Evolutionary conservation across 1,140 invertebrate species (phyloP), one percentile per base, ranked within the genome.

Genomic region (Drosophila arawakana): DNA sequence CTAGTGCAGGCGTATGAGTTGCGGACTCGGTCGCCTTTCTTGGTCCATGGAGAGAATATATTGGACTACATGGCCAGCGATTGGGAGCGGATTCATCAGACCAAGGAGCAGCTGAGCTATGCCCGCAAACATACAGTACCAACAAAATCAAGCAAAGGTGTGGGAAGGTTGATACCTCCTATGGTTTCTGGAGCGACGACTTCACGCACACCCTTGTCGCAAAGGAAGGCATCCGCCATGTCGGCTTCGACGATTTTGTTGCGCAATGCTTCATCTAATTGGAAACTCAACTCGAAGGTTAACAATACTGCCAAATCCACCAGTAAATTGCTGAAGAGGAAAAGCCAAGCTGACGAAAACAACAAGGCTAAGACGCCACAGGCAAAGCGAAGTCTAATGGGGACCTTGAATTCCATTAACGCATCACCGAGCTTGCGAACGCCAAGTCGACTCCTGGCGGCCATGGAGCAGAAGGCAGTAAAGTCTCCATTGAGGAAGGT

Each of bases 21-120:
- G 0, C 90, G 91, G 15, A 93, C 93, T 43, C 93, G 94, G 1
- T 92, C 89, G 2, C 68, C 78, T 0, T 96, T 96, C 75, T 93
- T 93, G 1, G 93, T 95, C 2, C 91, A 95, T 69, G 95, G 95
- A 1, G 91, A 94, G 52, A 92, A 94, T 13, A 91, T 95, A 15
- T 73, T 94, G 9, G 93, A 95, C 58, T 90, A 93, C 10, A 94
- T 95, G 78, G 74, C 92, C 41, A 92, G 93, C 18, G 93, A 94
- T 34, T 94, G 94, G 94, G 93, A 94, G 58, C 91, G 93, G 0
- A 93, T 93, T 52, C 94, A 93, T 72, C 86, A 90, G 60, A 92
- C 73, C 35, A 92, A 92, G 10, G 85, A 80, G 58, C 68, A 76
- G 30, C 66, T 61, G 10, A 78, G 59, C 6, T 90, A 80, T 6